Evolutionary conservation across 2,113 vertebrate genomes (phyloP).

Genomic region (Platysternon megacephalum): DNA sequence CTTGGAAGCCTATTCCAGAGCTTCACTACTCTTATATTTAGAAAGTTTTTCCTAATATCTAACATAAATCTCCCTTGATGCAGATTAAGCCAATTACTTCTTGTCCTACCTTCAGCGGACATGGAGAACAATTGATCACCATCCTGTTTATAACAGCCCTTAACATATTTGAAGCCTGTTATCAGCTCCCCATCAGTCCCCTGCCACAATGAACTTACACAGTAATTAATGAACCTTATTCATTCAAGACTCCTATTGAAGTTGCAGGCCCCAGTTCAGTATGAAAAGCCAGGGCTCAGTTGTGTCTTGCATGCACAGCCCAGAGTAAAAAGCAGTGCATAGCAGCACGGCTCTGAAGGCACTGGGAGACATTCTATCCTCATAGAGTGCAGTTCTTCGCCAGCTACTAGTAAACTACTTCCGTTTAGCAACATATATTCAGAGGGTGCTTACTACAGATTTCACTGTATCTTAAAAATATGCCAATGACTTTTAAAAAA

Average conservation of each 20-base stretch:
- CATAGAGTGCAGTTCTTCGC: fast-evolving
- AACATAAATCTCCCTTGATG: not conserved
- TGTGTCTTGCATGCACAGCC: not conserved
- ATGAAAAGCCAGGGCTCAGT: fast-evolving
- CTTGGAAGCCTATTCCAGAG: not conserved
- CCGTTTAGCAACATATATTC: not conserved
- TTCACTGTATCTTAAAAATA: not conserved
- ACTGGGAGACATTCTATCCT: fast-evolving
- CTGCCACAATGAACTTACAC: not conserved
- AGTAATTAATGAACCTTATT: not conserved
- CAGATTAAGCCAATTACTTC: not conserved
- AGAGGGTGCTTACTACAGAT: not conserved
- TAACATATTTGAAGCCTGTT: not conserved
- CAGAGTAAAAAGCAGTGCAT: fast-evolving
- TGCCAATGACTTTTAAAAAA: not conserved
- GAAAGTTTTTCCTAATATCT: not conserved
- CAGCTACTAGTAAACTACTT: not conserved
- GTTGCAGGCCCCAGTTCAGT: not conserved
- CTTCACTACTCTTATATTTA: not conserved
- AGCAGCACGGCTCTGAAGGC: fast-evolving
- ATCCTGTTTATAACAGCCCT: not conserved
- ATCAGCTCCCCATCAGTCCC: not conserved
- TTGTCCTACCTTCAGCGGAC: not conserved
- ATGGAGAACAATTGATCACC: not conserved
- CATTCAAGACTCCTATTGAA: not conserved